phyloP scores from a whole-genome alignment of 2,113 vertebrate species.

The Todiramphus chloris region DNA sequence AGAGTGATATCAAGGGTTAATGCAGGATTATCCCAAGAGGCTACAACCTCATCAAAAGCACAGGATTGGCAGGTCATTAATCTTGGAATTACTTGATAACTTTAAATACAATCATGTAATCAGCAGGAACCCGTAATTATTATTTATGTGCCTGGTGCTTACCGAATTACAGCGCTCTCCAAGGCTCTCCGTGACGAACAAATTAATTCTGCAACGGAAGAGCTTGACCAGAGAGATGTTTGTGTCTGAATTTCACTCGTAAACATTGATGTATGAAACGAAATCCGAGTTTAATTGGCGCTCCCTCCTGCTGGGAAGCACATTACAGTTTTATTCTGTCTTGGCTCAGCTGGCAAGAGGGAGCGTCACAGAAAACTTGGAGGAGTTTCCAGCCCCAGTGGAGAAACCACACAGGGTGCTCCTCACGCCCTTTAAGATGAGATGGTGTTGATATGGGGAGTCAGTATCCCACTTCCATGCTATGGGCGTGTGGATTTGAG shows the following conservation, averaged over 20 bases:
- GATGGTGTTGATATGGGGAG: not conserved
- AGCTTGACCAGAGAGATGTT: slow-evolving; percentile 47
- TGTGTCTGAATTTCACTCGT: slow-evolving; percentile 14
- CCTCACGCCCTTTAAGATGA: not conserved
- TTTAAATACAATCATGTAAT: slow-evolving; percentile 40
- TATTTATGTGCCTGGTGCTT: slow-evolving; percentile 43
- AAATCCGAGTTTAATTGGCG: not conserved
- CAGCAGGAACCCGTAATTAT: slow-evolving; percentile 35
- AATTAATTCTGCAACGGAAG: slow-evolving; percentile 30
- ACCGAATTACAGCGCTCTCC: slow-evolving; percentile 24
- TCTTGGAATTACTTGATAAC: not conserved
- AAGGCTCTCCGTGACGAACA: not conserved
- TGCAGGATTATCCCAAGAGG: not conserved
- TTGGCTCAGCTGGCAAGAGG: not conserved
- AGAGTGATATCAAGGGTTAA: not conserved
- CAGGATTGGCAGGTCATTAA: slow-evolving; percentile 14
- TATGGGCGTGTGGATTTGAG: not conserved
- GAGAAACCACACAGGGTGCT: not conserved
- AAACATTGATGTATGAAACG: slow-evolving; percentile 29
- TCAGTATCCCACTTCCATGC: not conserved
- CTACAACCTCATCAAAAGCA: not conserved
- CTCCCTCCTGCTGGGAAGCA: not conserved
- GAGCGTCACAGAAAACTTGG: not conserved
- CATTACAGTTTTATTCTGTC: not conserved
- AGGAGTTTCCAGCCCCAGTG: not conserved